phyloP scores from a whole-genome alignment of 2,888 invertebrate genomes.

The Mantis religiosa region DNA sequence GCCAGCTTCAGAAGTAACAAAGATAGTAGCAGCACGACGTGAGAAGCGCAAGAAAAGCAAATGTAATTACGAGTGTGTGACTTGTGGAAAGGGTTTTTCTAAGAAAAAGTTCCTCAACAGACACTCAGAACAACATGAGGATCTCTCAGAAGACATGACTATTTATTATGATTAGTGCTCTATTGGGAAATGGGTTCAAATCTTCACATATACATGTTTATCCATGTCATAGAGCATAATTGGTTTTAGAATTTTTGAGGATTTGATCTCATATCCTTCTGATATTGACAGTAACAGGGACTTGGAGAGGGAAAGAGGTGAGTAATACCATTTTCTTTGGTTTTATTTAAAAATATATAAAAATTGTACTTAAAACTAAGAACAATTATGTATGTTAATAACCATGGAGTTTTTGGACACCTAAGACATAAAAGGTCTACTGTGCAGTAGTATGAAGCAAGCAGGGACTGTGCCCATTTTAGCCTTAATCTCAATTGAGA shows the following conservation, averaged over 20 bases:
- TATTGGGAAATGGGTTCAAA: not conserved
- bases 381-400: not conserved
- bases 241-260: not conserved
- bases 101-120: constrained; percentile 35
- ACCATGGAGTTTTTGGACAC: not conserved
- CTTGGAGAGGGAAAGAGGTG: not conserved
- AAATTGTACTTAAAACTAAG: not conserved
- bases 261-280: not conserved
- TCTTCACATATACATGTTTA: not conserved
- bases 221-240: not conserved
- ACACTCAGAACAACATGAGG: constrained; percentile 36
- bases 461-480: not conserved
- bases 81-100: constrained; percentile 36
- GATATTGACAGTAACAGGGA: not conserved
- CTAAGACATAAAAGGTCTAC: not conserved
- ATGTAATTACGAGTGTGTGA: constrained; percentile 35
- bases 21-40: constrained; percentile 18
- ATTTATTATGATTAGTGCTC: not conserved
- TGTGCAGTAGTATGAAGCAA: not conserved
- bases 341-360: not conserved
- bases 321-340: not conserved
- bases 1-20: not conserved
- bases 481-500: not conserved
- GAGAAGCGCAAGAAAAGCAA: constrained; percentile 21
- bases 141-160: constrained; percentile 31